Percentiles rank a stretch among this genome's conserved stretches.
Evolutionary conservation across 1,140 invertebrate species (phyloP).

Genomic region (Anthonomus grandis): DNA sequence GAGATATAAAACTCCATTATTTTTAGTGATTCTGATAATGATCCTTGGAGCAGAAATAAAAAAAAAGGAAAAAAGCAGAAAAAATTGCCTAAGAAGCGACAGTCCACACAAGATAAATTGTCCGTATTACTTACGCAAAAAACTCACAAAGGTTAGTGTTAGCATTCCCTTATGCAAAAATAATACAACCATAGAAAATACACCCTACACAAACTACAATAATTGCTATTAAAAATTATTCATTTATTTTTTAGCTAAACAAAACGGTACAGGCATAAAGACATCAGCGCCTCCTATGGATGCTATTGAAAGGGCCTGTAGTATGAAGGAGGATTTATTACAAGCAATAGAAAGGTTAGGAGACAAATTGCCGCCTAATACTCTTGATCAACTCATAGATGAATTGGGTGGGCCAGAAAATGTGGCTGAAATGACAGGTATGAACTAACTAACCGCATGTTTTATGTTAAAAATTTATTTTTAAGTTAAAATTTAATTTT

Average conservation of each 20-base stretch:
- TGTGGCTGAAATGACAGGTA: slow-evolving; percentile 76
- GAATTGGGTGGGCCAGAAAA: slow-evolving; percentile 96
- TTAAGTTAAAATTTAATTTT: neutral
- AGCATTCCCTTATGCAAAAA: too few relatives aligned
- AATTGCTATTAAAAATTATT: too few relatives aligned
- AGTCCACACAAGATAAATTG: slow-evolving; percentile 74
- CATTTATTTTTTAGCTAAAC: slow-evolving; percentile 25
- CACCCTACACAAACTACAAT: too few relatives aligned
- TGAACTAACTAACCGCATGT: too few relatives aligned
- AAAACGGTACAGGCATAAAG: slow-evolving; percentile 40
- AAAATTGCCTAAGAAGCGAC: slow-evolving; percentile 61
- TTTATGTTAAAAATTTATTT: neutral
- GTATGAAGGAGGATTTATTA: slow-evolving; percentile 91
- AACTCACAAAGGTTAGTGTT: slow-evolving; percentile 31
- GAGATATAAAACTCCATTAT: too few relatives aligned
- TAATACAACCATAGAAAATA: too few relatives aligned
- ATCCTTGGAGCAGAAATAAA: slow-evolving; percentile 81
- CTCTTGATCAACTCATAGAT: slow-evolving; percentile 96
- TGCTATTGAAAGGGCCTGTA: slow-evolving; percentile 80
- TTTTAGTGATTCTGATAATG: slow-evolving; percentile 71
- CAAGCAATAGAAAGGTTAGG: slow-evolving; percentile 84
- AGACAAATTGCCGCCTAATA: slow-evolving; percentile 91
- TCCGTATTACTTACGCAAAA: slow-evolving; percentile 64
- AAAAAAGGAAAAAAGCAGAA: slow-evolving; percentile 69
- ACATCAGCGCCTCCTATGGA: slow-evolving; percentile 65